phyloP scores from a whole-genome alignment of 2,797 vertebrate species.

The Galagoides demidoff region DNA sequence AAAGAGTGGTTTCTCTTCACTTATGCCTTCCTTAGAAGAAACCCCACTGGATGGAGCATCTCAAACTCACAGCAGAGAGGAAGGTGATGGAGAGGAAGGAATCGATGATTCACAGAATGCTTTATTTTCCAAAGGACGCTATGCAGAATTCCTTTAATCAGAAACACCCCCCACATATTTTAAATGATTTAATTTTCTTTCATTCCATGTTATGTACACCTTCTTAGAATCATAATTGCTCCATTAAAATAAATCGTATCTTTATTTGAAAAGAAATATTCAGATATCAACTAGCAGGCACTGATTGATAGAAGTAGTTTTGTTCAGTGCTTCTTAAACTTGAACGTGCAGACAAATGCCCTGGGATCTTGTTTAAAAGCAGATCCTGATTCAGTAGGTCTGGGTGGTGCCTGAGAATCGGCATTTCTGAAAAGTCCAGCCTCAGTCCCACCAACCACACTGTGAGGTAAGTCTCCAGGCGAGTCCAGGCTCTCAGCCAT shows the following conservation, averaged over 20 bases:
- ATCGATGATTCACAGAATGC: neutral
- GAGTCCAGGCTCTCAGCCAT: neutral
- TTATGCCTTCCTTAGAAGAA: conserved; percentile 18
- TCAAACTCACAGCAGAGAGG: neutral
- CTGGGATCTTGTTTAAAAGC: neutral
- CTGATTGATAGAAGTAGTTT: neutral
- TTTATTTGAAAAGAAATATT: conserved; percentile 33
- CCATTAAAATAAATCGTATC: neutral
- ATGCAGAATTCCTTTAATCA: neutral
- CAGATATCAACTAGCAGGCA: neutral
- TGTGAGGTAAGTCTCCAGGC: neutral
- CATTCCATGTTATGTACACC: neutral
- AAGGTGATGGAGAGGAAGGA: neutral
- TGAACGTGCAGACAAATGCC: neutral
- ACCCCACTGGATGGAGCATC: neutral
- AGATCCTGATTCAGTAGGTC: neutral
- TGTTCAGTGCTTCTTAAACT: neutral
- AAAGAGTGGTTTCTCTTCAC: conserved; percentile 28
- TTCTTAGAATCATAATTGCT: neutral
- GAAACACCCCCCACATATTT: neutral
- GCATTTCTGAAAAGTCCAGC: neutral
- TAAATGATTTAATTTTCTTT: conserved; percentile 44
- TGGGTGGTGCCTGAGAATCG: neutral
- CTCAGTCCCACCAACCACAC: neutral
- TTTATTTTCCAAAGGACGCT: neutral